A percentile compares a stretch with the other conserved stretches of the same genome.
Conservation (phyloP, 92 coral and sea anemone genomes). For the Zoanthus sansibaricus region DNA sequence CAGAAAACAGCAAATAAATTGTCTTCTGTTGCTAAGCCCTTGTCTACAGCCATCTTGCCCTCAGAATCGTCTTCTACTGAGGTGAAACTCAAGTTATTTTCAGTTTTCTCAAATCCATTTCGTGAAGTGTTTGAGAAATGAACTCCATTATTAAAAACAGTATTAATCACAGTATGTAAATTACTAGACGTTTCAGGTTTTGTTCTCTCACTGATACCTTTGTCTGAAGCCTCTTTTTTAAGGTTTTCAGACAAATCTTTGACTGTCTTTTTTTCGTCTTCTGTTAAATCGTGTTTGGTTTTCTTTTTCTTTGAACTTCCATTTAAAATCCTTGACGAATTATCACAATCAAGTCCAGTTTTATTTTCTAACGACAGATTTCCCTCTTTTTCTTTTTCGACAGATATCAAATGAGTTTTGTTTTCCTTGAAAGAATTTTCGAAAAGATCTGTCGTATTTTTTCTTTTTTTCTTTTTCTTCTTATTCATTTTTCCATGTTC, state of each 20-base stretch:
- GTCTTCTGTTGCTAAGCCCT: slow-evolving; percentile 8
- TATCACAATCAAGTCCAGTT: background rate
- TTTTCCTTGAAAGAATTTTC: slow-evolving; percentile 4
- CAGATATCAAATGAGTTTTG: background rate
- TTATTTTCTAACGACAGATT: too few relatives aligned
- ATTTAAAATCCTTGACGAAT: background rate
- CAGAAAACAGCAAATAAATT: slow-evolving; percentile 25
- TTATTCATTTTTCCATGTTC: slow-evolving; percentile 26
- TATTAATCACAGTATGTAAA: background rate
- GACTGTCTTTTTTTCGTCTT: background rate
- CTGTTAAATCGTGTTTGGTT: background rate
- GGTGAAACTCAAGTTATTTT: slow-evolving; percentile 4
- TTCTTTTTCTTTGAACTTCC: background rate
- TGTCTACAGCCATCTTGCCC: slow-evolving; percentile 16
- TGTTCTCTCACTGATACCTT: background rate
- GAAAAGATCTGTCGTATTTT: background rate
- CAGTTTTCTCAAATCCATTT: slow-evolving; percentile 31
- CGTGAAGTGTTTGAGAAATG: background rate
- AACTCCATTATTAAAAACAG: background rate
- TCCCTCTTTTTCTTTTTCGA: too few relatives aligned
- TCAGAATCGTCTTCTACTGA: background rate
- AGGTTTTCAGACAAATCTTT: background rate
- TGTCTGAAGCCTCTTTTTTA: background rate
- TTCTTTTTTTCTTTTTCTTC: slow-evolving; percentile 14
- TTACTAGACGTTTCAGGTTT: background rate